Base-by-base conservation (phyloP, 1,140 invertebrate species). In the Scaptomyza pallida region DNA sequence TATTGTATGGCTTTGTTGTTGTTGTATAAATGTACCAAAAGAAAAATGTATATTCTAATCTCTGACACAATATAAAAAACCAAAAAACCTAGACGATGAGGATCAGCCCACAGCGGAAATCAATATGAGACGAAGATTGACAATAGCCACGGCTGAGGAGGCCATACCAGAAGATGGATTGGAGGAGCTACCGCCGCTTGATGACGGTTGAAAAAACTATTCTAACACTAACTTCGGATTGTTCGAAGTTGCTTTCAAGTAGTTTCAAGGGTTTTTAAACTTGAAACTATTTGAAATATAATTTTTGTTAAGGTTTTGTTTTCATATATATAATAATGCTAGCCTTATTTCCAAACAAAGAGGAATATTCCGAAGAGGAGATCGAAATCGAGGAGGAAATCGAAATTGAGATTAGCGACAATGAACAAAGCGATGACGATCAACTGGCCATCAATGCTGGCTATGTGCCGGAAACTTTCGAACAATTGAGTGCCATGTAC, bases 321-420 rank as follows among this genome's bases (percentile, higher is more conserved):
- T 67, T 45, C 26, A 26, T 5, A 4, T 51, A 52, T 76, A 63
- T 55, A 37, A 37, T 63, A 63, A 63, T 54, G 40, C 5, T 33
- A 45, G 40, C 43, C 47, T 60, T 60, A 54, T 55, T 65, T 52
- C 59, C 57, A 41, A 47, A 33, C 48, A 68, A 72, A 70, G 60
- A 88, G 75, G 88, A 82, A 65, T 83, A 90, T 55, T 82, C 78
- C 33, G 88, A 90, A 54, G 88, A 89, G 48, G 88, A 90, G 73
- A 75, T 80, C 55, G 77, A 80, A 56, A 93, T 91, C 92, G 92
- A 91, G 52, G 90, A 91, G 55, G 91, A 92, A 64, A 91, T 91
- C 51, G 89, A 92, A 57, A 74, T 90, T 62, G 77, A 90, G 35
- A 75, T 81, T 47, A 86, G 77, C 63, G 81, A 86, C 41, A 47